Conservation (phyloP, 2,797 vertebrate species). For the Hydrolagus colliei region DNA sequence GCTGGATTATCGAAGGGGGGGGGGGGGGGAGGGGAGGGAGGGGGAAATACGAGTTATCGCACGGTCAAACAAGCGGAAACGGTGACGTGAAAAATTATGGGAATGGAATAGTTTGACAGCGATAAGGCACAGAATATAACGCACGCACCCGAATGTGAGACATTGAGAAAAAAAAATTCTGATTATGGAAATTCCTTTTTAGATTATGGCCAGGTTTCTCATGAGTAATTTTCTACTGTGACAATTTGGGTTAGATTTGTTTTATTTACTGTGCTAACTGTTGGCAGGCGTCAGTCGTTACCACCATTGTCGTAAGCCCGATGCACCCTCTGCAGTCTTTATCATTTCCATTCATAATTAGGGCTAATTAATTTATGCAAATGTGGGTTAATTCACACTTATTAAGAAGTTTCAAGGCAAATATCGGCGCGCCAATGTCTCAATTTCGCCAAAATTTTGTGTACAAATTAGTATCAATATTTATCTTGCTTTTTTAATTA, state of each 20-base stretch:
- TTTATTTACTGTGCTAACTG: background rate
- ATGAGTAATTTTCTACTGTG: slow-evolving; percentile 24
- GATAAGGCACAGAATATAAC: background rate
- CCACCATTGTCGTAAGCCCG: slow-evolving; percentile 8
- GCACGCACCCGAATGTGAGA: too few relatives aligned
- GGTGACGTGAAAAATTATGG: background rate
- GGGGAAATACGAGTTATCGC: background rate
- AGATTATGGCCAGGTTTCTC: background rate
- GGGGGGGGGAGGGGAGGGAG: too few relatives aligned
- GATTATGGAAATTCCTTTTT: slow-evolving; percentile 7
- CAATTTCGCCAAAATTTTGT: slow-evolving; percentile 34
- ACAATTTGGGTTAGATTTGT: background rate
- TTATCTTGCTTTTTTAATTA: slow-evolving; percentile 61
- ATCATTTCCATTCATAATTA: slow-evolving; percentile 56
- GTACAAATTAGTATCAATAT: slow-evolving; percentile 61
- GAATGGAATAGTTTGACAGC: background rate
- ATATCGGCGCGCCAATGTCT: slow-evolving; percentile 43
- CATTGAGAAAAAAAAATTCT: background rate
- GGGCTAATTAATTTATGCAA: slow-evolving; percentile 57
- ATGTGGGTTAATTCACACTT: slow-evolving; percentile 57
- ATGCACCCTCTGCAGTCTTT: slow-evolving; percentile 43
- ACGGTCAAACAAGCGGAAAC: background rate
- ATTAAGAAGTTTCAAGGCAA: slow-evolving; percentile 47
- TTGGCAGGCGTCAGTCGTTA: slow-evolving; percentile 27
- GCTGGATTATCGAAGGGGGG: too few relatives aligned